phyloP scores from a whole-genome alignment of 2,888 invertebrate genomes.

The Agriotes lineatus region DNA sequence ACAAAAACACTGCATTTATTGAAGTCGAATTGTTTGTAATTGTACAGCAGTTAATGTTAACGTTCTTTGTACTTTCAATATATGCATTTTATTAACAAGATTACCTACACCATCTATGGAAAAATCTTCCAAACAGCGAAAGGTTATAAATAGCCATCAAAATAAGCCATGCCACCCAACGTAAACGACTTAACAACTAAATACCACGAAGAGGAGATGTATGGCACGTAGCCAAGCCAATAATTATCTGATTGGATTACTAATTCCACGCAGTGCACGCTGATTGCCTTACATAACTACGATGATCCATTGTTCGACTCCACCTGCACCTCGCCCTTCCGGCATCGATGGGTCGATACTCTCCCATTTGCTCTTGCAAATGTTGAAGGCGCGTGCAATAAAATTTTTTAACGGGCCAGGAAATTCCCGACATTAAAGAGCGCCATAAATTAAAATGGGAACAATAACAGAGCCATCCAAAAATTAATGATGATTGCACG shows the following conservation, averaged over 20 bases:
- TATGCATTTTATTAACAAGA: too few species aligned
- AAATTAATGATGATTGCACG: background rate
- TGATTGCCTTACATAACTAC: conserved; percentile 45
- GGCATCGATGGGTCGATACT: conserved; percentile 41
- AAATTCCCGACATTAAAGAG: background rate
- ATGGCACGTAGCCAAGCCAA: conserved; percentile 17
- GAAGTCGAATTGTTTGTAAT: too few species aligned
- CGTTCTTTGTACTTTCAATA: too few species aligned
- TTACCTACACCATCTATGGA: too few species aligned
- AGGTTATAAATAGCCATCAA: too few species aligned
- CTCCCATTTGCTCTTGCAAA: conserved; percentile 17
- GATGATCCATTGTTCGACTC: conserved; percentile 39
- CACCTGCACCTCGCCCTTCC: conserved; percentile 48
- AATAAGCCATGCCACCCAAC: too few species aligned
- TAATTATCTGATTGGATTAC: conserved; percentile 40
- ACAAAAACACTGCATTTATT: too few species aligned
- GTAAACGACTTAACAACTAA: background rate
- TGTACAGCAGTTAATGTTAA: too few species aligned
- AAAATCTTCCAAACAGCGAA: too few species aligned
- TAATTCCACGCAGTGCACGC: conserved; percentile 32
- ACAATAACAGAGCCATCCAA: background rate
- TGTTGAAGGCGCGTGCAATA: background rate
- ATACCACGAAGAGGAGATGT: conserved; percentile 8
- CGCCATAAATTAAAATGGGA: background rate
- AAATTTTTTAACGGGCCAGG: background rate